Evolutionary conservation across 2,888 invertebrate genomes (phyloP).

Genomic region (Mantis religiosa): DNA sequence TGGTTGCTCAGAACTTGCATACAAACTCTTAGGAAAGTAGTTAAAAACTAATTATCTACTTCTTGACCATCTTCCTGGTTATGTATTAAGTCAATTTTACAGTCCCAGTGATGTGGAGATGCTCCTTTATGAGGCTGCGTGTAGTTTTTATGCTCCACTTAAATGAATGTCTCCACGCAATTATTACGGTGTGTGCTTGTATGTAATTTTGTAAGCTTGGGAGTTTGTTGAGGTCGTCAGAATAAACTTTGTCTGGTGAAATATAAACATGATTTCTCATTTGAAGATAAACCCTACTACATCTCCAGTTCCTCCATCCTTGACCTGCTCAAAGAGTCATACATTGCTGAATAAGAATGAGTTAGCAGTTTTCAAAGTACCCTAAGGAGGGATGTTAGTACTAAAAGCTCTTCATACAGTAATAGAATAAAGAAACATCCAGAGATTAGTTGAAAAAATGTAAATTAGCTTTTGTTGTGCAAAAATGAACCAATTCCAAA

Average conservation of each 20-base stretch:
- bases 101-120: slow-evolving; percentile 15
- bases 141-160: background rate
- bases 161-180: slow-evolving; percentile 6
- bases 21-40: slow-evolving; percentile 24
- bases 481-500: background rate
- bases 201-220: slow-evolving; percentile 66
- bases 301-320: background rate
- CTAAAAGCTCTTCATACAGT: too few relatives aligned
- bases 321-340: background rate
- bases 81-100: slow-evolving; percentile 23
- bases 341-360: too few relatives aligned
- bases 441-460: too few relatives aligned
- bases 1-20: slow-evolving; percentile 16
- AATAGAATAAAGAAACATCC: too few relatives aligned
- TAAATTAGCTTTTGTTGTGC: background rate
- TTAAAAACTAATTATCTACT: slow-evolving; percentile 25
- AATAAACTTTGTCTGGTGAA: slow-evolving; percentile 61
- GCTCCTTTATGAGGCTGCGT: background rate
- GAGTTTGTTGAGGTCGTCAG: slow-evolving; percentile 69
- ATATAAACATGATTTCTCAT: slow-evolving; percentile 36
- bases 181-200: slow-evolving; percentile 36
- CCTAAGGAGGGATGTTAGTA: too few relatives aligned
- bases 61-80: slow-evolving; percentile 28
- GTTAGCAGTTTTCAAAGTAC: too few relatives aligned
- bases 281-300: background rate